Evolutionary conservation across 2,113 vertebrate genomes (phyloP).

Genomic region (Illadopsis cleaveri): DNA sequence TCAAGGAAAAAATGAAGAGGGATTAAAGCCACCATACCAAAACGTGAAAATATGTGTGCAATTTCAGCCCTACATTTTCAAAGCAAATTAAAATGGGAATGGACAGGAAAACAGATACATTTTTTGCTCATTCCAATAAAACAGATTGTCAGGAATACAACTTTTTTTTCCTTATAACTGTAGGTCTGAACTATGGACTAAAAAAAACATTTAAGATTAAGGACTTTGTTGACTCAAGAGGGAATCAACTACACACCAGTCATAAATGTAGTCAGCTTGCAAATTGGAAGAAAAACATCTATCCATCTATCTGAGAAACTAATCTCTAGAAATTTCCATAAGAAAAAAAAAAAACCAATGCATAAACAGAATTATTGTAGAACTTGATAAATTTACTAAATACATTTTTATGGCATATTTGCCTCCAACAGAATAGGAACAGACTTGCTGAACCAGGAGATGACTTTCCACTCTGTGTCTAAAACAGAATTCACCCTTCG

Average conservation of each 20-base stretch:
- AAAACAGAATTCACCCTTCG: not conserved
- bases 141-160: not conserved
- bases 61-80: not conserved
- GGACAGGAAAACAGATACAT: not conserved
- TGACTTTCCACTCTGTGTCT: not conserved
- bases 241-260: accelerated
- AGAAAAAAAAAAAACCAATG: not conserved
- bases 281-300: not conserved
- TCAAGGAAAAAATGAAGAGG: not conserved
- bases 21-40: not conserved
- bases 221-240: not conserved
- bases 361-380: not conserved
- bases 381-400: not conserved
- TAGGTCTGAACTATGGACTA: not conserved
- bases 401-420: not conserved
- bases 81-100: not conserved
- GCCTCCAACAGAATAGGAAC: not conserved
- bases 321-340: not conserved
- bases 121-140: not conserved
- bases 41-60: not conserved
- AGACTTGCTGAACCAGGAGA: not conserved
- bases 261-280: not conserved
- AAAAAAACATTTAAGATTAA: not conserved
- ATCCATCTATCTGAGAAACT: not conserved
- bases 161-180: not conserved